Conservation (phyloP, 2,113 vertebrate genomes). For the Oenanthe oenanthe region DNA sequence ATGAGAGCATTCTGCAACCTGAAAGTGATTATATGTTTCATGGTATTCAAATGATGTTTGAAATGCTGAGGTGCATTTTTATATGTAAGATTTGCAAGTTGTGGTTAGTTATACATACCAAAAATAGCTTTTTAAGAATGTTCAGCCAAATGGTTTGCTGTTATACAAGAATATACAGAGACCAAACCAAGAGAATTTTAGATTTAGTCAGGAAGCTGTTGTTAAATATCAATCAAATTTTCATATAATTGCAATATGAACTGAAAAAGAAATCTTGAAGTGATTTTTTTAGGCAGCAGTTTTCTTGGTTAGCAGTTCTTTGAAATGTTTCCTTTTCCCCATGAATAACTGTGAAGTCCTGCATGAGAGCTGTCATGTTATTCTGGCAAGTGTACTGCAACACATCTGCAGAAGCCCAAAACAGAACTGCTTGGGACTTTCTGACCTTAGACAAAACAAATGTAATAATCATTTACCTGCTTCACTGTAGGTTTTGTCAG, state of each 20-base stretch:
- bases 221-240: neutral
- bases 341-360: neutral
- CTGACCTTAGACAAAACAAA: neutral
- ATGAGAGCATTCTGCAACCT: neutral
- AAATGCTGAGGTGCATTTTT: conserved; percentile 6
- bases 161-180: neutral
- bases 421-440: neutral
- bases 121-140: conserved; percentile 1
- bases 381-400: neutral
- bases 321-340: neutral
- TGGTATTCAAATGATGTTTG: neutral
- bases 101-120: neutral
- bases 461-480: neutral
- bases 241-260: neutral
- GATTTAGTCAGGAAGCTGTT: neutral
- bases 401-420: neutral
- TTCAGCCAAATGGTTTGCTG: conserved; percentile 10
- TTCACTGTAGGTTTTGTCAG: neutral
- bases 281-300: neutral
- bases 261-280: neutral
- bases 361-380: neutral
- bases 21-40: neutral
- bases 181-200: neutral
- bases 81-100: neutral
- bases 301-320: neutral